Evolutionary conservation across 2,113 vertebrate genomes (phyloP).

Genomic region (Tragelaphus scriptus): DNA sequence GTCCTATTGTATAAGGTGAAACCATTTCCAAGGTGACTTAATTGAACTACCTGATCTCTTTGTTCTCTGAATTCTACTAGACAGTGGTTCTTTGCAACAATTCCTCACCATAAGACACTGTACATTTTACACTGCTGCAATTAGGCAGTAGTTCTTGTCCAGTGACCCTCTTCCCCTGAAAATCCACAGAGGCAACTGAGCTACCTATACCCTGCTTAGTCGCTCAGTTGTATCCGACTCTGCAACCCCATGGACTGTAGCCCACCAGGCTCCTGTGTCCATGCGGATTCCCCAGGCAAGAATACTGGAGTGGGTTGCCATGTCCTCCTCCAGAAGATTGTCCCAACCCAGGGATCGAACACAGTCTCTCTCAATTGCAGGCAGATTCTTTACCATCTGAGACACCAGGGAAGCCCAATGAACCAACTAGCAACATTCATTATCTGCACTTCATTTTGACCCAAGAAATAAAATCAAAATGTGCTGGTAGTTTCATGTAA

Average conservation of each 20-base stretch:
- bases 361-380: not conserved
- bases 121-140: not conserved
- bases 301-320: not conserved
- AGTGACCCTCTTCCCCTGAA: not conserved
- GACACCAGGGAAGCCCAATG: not conserved
- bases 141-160: not conserved
- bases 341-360: not conserved
- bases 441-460: not conserved
- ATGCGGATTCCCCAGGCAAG: not conserved
- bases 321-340: not conserved
- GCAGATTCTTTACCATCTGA: not conserved
- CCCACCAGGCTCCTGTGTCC: not conserved
- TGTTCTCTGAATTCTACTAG: not conserved
- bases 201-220: not conserved
- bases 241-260: not conserved
- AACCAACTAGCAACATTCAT: not conserved
- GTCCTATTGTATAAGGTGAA: not conserved
- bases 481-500: not conserved
- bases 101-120: not conserved
- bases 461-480: not conserved
- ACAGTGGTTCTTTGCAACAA: not conserved
- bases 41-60: not conserved
- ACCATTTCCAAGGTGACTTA: conserved; percentile 2
- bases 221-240: not conserved
- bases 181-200: not conserved